Conservation (phyloP, 92 coral and sea anemone species). For the Pocillopora meandrina region DNA sequence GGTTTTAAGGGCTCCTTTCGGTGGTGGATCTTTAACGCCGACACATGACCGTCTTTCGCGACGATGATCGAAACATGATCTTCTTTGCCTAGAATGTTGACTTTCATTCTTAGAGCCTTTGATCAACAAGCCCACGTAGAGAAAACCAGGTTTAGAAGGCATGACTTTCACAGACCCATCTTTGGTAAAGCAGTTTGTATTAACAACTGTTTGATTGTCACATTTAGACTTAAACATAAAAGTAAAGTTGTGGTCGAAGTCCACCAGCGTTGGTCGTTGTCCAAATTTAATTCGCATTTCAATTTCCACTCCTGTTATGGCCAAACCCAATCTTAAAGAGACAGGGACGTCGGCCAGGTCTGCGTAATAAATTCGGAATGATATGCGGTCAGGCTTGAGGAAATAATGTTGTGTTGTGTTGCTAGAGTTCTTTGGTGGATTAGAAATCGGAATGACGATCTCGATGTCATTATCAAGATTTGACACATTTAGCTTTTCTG, state of each 20-base stretch:
- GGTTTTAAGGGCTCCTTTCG: slow-evolving; percentile 27
- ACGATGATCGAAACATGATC: slow-evolving; percentile 59
- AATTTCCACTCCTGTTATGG: not conserved
- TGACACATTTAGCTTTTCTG: slow-evolving; percentile 25
- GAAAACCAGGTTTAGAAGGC: not conserved
- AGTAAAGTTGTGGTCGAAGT: slow-evolving; percentile 40
- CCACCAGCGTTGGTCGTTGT: slow-evolving; percentile 17
- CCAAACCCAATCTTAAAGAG: not conserved
- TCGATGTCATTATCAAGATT: slow-evolving; percentile 28
- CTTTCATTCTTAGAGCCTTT: not conserved
- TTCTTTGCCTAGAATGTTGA: slow-evolving; percentile 31
- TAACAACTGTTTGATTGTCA: not conserved
- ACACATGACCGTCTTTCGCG: slow-evolving; percentile 60
- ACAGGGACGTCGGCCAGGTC: slow-evolving; percentile 27
- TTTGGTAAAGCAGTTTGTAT: slow-evolving; percentile 1
- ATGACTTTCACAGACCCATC: slow-evolving; percentile 2
- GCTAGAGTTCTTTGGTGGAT: slow-evolving; percentile 1
- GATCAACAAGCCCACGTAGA: slow-evolving; percentile 10
- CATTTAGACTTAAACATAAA: not conserved
- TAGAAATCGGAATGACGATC: slow-evolving; percentile 35
- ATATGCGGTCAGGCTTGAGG: slow-evolving; percentile 22
- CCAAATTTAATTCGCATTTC: slow-evolving; percentile 26
- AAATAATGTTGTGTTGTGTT: not conserved
- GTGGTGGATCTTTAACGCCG: slow-evolving; percentile 57
- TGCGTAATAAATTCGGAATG: slow-evolving; percentile 21